Evolutionary conservation across 2,888 invertebrate genomes (phyloP).

Genomic region (Heliconius cydno): DNA sequence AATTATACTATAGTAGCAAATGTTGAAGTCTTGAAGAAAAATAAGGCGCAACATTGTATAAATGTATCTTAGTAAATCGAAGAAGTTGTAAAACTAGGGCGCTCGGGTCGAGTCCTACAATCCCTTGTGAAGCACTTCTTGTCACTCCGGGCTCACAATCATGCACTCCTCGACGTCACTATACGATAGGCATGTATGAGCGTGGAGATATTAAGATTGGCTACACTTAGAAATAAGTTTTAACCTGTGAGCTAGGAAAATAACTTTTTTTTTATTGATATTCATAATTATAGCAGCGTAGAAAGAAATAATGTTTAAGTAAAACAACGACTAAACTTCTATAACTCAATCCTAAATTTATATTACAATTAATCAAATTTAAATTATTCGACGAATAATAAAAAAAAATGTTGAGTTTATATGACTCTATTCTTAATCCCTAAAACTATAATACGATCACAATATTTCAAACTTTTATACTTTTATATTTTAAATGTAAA

Average conservation of each 20-base stretch:
- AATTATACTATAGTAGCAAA: background rate
- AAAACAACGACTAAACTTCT: too few species aligned
- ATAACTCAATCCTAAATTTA: too few species aligned
- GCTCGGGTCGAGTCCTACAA: conserved; percentile 60
- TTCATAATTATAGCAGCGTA: too few species aligned
- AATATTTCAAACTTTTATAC: background rate
- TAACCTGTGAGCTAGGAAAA: background rate
- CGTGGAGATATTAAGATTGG: background rate
- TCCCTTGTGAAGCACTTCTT: conserved; percentile 62
- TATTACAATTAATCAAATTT: background rate
- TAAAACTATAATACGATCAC: too few species aligned
- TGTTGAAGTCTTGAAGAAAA: background rate
- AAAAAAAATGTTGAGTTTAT: background rate
- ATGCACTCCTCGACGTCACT: conserved; percentile 45
- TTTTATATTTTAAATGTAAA: background rate
- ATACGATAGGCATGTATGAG: conserved; percentile 11
- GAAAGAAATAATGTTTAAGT: too few species aligned
- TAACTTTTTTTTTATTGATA: background rate
- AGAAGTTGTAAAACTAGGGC: conserved; percentile 62
- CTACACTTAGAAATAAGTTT: background rate
- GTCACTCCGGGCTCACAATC: conserved; percentile 54
- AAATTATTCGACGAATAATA: background rate
- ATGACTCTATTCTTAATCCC: background rate
- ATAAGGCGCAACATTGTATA: conserved; percentile 15
- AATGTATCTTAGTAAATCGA: conserved; percentile 53